phyloP scores from a whole-genome alignment of 2,888 invertebrate species.

The Cheilosia vernalis region DNA sequence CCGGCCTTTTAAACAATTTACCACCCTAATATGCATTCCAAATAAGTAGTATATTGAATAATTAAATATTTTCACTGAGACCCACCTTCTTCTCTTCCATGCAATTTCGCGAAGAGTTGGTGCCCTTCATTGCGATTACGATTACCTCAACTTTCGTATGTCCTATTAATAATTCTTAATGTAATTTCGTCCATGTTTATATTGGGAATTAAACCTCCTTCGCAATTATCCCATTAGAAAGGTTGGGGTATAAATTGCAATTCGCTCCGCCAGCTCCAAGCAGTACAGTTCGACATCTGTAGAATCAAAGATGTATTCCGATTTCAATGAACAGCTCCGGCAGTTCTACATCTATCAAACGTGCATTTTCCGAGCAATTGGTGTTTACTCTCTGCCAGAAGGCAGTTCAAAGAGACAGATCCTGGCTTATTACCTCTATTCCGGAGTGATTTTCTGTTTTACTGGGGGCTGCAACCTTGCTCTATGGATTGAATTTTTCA shows the following conservation, averaged over 20 bases:
- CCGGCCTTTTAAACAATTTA: no score
- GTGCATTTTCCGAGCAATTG: not conserved
- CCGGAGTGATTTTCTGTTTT: not conserved
- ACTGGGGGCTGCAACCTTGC: not conserved
- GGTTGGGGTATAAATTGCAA: not conserved
- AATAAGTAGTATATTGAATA: no score
- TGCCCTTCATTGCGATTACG: no score
- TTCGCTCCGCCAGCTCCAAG: conserved; percentile 13
- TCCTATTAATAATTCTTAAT: no score
- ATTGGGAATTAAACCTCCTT: no score
- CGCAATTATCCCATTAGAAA: no score
- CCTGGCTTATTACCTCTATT: not conserved
- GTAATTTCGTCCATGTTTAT: no score
- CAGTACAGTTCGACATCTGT: not conserved
- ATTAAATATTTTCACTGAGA: no score
- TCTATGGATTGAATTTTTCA: conserved; percentile 18
- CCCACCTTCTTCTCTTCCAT: no score
- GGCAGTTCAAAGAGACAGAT: not conserved
- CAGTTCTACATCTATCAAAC: conserved; percentile 17
- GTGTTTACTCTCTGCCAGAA: not conserved
- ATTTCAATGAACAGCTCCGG: conserved; percentile 17
- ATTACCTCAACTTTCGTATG: no score
- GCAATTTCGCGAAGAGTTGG: no score
- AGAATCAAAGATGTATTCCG: conserved; percentile 11
- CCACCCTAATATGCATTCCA: no score